phyloP scores from a whole-genome alignment of 2,797 vertebrate species.

The Manis crassicaudata region DNA sequence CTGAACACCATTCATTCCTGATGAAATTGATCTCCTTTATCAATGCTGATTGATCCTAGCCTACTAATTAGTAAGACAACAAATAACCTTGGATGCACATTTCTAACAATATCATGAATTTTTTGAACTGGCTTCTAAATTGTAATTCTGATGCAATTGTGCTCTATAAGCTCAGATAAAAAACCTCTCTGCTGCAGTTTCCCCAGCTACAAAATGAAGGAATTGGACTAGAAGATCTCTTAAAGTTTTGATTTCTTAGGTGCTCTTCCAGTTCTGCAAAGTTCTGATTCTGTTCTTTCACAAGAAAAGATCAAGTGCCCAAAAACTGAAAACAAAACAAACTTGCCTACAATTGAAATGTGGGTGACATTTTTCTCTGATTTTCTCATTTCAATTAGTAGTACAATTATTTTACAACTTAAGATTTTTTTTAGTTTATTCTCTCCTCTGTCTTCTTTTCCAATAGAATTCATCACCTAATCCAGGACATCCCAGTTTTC shows the following conservation, averaged over 20 bases:
- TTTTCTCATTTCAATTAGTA: neutral
- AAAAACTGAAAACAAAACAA: slow-evolving; percentile 44
- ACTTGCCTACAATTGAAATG: neutral
- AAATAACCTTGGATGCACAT: neutral
- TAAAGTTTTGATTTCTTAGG: slow-evolving; percentile 27
- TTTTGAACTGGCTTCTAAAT: slow-evolving; percentile 26
- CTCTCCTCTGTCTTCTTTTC: neutral
- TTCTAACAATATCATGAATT: neutral
- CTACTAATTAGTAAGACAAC: slow-evolving; percentile 21
- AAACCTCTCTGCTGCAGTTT: neutral
- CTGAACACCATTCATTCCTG: neutral
- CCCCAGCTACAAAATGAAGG: neutral
- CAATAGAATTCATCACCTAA: neutral
- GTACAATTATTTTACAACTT: slow-evolving; percentile 15
- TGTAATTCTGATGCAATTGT: neutral
- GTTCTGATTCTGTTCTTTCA: neutral
- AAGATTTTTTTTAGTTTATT: neutral
- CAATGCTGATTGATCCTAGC: neutral
- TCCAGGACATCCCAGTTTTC: neutral
- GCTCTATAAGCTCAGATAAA: neutral
- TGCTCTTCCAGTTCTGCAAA: neutral
- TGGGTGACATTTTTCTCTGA: slow-evolving; percentile 7
- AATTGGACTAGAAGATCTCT: neutral
- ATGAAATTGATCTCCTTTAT: neutral
- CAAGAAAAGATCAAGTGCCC: neutral